Evolutionary conservation across 2,113 vertebrate genomes (phyloP).

Genomic region (Synchiropus splendidus): DNA sequence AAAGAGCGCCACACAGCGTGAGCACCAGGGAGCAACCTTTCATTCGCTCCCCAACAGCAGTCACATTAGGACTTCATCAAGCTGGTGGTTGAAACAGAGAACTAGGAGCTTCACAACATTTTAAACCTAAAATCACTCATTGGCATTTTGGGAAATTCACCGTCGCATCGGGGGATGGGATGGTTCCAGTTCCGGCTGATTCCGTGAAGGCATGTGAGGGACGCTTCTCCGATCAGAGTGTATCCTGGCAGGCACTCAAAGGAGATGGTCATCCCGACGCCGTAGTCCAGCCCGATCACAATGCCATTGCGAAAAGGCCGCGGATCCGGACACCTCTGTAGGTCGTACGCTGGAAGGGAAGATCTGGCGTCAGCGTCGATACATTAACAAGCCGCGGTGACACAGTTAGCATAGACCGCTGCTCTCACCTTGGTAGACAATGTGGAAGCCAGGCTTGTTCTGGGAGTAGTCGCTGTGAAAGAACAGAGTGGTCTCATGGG

Average conservation of each 20-base stretch:
- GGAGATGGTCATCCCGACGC: constrained; percentile 89
- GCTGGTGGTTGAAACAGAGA: no score
- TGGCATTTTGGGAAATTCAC: constrained; percentile 50
- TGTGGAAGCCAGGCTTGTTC: constrained; percentile 92
- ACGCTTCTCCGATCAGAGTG: constrained; percentile 82
- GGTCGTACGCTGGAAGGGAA: constrained; percentile 76
- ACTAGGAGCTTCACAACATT: no score
- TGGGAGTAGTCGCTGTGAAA: constrained; percentile 98
- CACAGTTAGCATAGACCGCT: neutral
- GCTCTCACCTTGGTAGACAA: constrained; percentile 83
- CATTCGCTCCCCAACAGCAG: no score
- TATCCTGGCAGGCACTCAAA: constrained; percentile 92
- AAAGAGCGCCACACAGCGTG: no score
- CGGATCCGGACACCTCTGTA: constrained; percentile 93
- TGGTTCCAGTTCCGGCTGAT: constrained; percentile 95
- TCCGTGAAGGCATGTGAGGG: constrained; percentile 92
- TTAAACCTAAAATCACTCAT: no score
- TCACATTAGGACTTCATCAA: no score
- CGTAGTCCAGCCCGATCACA: constrained; percentile 88
- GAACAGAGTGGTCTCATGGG: constrained; percentile 91
- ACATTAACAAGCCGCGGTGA: no score
- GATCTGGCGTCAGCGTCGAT: neutral
- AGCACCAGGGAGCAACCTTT: no score
- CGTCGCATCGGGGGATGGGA: constrained; percentile 91
- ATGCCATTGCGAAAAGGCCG: constrained; percentile 88